phyloP scores from a whole-genome alignment of 1,140 invertebrate species.

The Aphidius ervi region DNA sequence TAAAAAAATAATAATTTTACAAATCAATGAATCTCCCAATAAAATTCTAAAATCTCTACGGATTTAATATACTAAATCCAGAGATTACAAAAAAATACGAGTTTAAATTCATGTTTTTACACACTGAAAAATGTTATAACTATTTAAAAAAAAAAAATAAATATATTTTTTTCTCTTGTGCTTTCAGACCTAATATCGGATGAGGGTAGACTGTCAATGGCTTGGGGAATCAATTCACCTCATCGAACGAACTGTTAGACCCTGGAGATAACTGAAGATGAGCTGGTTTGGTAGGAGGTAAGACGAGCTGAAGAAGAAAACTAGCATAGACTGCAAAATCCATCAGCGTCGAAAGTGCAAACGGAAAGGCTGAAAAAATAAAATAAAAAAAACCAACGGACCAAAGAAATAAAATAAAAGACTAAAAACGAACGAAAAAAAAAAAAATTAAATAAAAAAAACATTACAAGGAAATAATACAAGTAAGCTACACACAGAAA shows the following conservation, averaged over 20 bases:
- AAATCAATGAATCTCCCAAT: no score
- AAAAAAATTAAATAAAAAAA: constrained; percentile 2
- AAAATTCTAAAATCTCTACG: no score
- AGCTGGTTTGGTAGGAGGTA: constrained; percentile 18
- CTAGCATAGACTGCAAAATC: constrained; percentile 17
- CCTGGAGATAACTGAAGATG: constrained; percentile 18
- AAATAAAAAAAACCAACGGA: neutral
- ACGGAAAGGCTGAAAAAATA: neutral
- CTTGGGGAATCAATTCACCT: constrained; percentile 21
- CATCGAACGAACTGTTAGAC: neutral
- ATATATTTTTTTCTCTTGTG: constrained; percentile 10
- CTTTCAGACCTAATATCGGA: constrained; percentile 18
- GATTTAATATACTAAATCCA: no score
- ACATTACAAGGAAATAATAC: neutral
- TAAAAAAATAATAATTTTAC: no score
- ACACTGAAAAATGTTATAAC: neutral
- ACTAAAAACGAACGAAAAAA: neutral
- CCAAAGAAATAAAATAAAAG: neutral
- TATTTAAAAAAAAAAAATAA: constrained; percentile 5
- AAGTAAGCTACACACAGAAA: neutral
- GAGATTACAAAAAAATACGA: no score
- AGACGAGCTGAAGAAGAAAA: constrained; percentile 18
- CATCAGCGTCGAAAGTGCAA: constrained; percentile 20
- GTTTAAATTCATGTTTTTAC: neutral
- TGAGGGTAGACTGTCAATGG: constrained; percentile 11